These are phyloP conservation scores for Ageneiosus marmoratus DNA, from an alignment of 2,113 vertebrate species.

Conservation along the genomic window DNA sequence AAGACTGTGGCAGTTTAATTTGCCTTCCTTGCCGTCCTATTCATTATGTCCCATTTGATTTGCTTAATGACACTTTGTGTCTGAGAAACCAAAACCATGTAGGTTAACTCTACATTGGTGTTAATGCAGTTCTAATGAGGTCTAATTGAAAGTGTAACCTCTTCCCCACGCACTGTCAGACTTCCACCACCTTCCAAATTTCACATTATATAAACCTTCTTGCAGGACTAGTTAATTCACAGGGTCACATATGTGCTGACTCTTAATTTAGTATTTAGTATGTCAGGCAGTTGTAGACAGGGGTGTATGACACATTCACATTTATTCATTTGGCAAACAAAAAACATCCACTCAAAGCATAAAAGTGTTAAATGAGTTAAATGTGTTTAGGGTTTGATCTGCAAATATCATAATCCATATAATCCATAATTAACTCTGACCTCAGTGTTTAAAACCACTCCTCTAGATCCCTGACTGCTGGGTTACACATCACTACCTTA, in stretches of 20 bases:
- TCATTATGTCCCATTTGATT: neutral
- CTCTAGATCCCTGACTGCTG: neutral
- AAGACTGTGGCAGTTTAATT: too few relatives aligned
- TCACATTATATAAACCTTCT: neutral
- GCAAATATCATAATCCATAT: too few relatives aligned
- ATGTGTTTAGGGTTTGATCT: too few relatives aligned
- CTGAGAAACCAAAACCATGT: neutral
- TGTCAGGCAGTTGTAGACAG: neutral
- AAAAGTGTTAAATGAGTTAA: neutral
- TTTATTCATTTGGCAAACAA: neutral
- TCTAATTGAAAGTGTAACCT: neutral
- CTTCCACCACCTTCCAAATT: neutral
- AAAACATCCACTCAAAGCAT: neutral
- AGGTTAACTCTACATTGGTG: neutral
- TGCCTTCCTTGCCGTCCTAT: too few relatives aligned
- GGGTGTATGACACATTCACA: neutral
- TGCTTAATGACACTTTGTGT: neutral
- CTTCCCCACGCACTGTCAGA: neutral
- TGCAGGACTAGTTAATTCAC: neutral
- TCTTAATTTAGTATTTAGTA: neutral
- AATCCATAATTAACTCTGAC: constrained; percentile 28
- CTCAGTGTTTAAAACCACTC: constrained; percentile 7
- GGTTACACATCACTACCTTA: neutral
- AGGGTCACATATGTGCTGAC: neutral
- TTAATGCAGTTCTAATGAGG: neutral